Conservation (phyloP, 2,888 invertebrate genomes). For the Patella pellucida region DNA sequence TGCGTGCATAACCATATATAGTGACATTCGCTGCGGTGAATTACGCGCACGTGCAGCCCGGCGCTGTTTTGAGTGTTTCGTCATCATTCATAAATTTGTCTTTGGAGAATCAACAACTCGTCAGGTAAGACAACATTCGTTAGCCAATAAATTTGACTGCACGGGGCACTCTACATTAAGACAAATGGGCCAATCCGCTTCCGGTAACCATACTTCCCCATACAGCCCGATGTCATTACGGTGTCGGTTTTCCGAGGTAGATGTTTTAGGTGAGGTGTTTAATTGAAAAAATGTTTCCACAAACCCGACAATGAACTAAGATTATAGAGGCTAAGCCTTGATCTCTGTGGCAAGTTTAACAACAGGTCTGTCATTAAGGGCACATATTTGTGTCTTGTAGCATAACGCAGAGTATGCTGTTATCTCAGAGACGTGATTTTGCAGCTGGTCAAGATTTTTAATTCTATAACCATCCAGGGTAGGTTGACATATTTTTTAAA, state of each 20-base stretch:
- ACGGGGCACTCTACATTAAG: too few species aligned
- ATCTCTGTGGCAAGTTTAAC: not conserved
- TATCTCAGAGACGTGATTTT: not conserved
- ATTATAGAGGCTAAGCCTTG: not conserved
- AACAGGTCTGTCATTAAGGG: not conserved
- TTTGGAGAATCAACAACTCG: too few species aligned
- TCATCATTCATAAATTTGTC: too few species aligned
- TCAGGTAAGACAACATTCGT: too few species aligned
- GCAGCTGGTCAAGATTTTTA: not conserved
- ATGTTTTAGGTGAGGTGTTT: not conserved
- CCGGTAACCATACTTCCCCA: slow-evolving; percentile 33
- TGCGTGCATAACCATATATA: too few species aligned
- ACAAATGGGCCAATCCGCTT: slow-evolving; percentile 26
- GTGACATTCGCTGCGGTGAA: too few species aligned
- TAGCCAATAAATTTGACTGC: too few species aligned
- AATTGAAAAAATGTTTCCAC: slow-evolving; percentile 12
- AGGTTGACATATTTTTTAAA: not conserved
- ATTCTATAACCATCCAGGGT: not conserved
- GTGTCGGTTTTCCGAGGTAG: not conserved
- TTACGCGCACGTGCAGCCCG: too few species aligned
- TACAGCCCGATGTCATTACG: slow-evolving; percentile 35
- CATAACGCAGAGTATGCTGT: not conserved
- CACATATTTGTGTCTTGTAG: not conserved
- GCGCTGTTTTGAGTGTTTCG: too few species aligned
- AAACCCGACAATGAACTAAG: not conserved